Evolutionary conservation across 2,113 vertebrate genomes (phyloP).

Genomic region (Grammomys dolichurus): DNA sequence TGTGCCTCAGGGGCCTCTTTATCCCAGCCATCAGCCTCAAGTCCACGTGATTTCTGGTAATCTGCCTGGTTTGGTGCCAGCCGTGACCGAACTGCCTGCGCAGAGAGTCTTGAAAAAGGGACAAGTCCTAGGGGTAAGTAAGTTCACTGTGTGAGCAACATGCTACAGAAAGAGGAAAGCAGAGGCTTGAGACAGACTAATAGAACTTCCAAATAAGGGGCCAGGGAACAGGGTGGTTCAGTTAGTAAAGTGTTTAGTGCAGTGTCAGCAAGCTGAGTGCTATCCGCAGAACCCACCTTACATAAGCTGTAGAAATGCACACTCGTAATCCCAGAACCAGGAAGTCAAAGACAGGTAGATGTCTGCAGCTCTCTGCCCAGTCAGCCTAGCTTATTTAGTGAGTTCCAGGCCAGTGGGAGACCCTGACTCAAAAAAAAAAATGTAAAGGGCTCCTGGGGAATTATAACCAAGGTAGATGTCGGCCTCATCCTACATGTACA

Average conservation of each 20-base stretch:
- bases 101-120: slow-evolving; percentile 45
- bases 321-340: not conserved
- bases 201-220: not conserved
- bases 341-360: not conserved
- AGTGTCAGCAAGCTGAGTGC: no score
- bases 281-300: not conserved
- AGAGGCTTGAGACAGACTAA: not conserved
- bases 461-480: not conserved
- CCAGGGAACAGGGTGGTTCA: not conserved
- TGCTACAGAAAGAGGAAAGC: not conserved
- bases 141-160: not conserved
- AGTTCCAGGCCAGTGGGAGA: not conserved
- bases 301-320: not conserved
- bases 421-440: not conserved
- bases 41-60: not conserved
- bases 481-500: not conserved
- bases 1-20: not conserved
- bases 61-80: not conserved
- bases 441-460: not conserved
- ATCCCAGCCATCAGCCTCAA: slow-evolving; percentile 2
- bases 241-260: not conserved
- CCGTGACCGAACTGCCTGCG: not conserved
- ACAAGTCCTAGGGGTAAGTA: slow-evolving; percentile 65
- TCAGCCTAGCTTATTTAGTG: not conserved
- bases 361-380: not conserved